Evolutionary conservation across 2,888 invertebrate genomes (phyloP).

Genomic region (Nyleta sp.): DNA sequence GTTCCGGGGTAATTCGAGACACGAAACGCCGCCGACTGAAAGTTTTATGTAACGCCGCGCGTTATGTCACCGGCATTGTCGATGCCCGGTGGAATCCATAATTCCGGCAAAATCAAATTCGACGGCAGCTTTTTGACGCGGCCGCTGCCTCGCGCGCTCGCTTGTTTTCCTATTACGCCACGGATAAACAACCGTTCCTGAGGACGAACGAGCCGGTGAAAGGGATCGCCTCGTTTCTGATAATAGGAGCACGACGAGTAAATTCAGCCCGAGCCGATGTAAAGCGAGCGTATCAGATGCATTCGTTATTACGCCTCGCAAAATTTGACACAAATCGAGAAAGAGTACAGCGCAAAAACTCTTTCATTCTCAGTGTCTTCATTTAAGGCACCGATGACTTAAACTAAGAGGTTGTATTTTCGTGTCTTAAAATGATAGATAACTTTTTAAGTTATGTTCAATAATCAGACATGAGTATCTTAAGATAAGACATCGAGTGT

Average conservation of each 20-base stretch:
- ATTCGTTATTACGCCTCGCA: too few relatives aligned
- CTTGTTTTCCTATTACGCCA: slow-evolving; percentile 51
- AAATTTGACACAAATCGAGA: too few relatives aligned
- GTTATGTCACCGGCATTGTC: slow-evolving; percentile 55
- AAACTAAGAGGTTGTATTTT: too few relatives aligned
- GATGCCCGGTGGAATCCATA: slow-evolving; percentile 37
- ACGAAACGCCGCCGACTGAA: slow-evolving; percentile 46
- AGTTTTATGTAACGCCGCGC: slow-evolving; percentile 50
- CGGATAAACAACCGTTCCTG: slow-evolving; percentile 49
- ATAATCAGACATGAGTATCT: too few relatives aligned
- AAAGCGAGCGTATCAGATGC: too few relatives aligned
- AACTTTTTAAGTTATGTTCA: too few relatives aligned
- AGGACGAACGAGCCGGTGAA: slow-evolving; percentile 61
- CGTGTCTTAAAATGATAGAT: too few relatives aligned
- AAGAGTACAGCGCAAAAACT: too few relatives aligned
- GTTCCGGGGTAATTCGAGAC: slow-evolving; percentile 60
- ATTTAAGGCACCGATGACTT: too few relatives aligned
- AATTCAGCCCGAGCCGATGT: slow-evolving; percentile 34
- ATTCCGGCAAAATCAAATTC: slow-evolving; percentile 4
- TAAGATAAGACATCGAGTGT: too few relatives aligned
- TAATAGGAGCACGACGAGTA: slow-evolving; percentile 59
- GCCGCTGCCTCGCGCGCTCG: slow-evolving; percentile 2
- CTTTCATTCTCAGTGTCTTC: too few relatives aligned
- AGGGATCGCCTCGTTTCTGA: slow-evolving; percentile 64
- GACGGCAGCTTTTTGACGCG: slow-evolving; percentile 27